Percentiles rank a stretch among this genome's conserved stretches.
Evolutionary conservation across 2,888 invertebrate genomes (phyloP).

Genomic region (Ethmia dodecea): DNA sequence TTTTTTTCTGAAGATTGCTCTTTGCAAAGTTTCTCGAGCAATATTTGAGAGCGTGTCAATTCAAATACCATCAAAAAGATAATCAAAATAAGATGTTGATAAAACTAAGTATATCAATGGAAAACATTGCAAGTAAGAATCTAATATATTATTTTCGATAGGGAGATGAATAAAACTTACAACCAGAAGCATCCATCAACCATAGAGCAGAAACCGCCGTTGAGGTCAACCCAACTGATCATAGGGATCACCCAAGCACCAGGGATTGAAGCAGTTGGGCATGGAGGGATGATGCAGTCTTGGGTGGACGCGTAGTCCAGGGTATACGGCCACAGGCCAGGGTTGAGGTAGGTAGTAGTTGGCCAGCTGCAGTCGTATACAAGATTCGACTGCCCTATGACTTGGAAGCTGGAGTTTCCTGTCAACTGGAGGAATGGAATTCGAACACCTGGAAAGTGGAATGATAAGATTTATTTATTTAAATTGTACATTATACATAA

Average conservation of each 20-base stretch:
- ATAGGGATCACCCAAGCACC: conserved; percentile 83
- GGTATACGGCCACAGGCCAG: conserved; percentile 83
- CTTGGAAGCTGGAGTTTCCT: conserved; percentile 77
- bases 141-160: too few species aligned
- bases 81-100: too few species aligned
- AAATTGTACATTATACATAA: too few species aligned
- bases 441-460: conserved; percentile 58
- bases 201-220: conserved; percentile 72
- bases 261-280: conserved; percentile 75
- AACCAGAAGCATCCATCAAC: conserved; percentile 69
- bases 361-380: conserved; percentile 81
- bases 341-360: conserved; percentile 46
- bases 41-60: too few species aligned
- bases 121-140: too few species aligned
- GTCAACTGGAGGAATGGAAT: conserved; percentile 76
- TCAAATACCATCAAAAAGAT: too few species aligned
- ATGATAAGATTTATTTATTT: too few species aligned
- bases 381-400: conserved; percentile 69
- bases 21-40: too few species aligned
- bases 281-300: conserved; percentile 74
- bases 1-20: too few species aligned
- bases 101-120: too few species aligned
- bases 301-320: conserved; percentile 78
- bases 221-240: conserved; percentile 68
- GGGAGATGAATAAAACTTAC: conserved; percentile 65